Evolutionary conservation across 35 echinoderm and acorn worm species (phyloP).

Genomic region (Hemicentrotus pulcherrimus): DNA sequence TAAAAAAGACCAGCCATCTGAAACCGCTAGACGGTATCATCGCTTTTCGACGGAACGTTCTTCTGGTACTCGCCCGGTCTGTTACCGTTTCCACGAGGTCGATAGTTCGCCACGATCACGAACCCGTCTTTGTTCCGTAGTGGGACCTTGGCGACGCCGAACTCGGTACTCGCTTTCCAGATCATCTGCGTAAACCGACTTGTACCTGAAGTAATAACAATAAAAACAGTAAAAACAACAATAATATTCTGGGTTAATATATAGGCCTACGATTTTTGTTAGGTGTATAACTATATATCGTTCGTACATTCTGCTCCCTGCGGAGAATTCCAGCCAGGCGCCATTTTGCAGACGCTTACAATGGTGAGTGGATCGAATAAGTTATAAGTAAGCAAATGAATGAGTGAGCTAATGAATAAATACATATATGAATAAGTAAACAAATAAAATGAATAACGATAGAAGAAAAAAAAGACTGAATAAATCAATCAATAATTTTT

Average conservation of each 20-base stretch:
- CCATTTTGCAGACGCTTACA: too few relatives aligned
- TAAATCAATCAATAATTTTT: too few relatives aligned
- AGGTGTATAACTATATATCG: too few relatives aligned
- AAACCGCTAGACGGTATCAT: background rate
- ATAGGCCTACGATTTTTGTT: background rate
- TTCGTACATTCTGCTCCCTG: too few relatives aligned
- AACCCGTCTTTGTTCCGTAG: slow-evolving; percentile 68
- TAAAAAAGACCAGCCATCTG: background rate
- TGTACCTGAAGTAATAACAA: slow-evolving; percentile 55
- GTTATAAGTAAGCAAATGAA: too few relatives aligned
- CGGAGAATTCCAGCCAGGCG: too few relatives aligned
- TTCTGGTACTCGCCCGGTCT: slow-evolving; percentile 78
- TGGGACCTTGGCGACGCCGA: slow-evolving; percentile 77
- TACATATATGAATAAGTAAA: too few relatives aligned
- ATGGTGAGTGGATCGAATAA: too few relatives aligned
- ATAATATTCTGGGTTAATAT: background rate
- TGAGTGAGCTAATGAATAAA: too few relatives aligned
- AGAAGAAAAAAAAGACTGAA: too few relatives aligned
- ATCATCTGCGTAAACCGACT: slow-evolving; percentile 96
- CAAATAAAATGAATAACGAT: too few relatives aligned
- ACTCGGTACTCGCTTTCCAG: slow-evolving; percentile 77
- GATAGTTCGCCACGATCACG: slow-evolving; percentile 86
- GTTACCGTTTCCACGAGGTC: slow-evolving; percentile 78
- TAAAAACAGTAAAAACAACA: background rate
- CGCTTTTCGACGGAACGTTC: slow-evolving; percentile 61